Evolutionary conservation across 2,888 invertebrate genomes (phyloP).

Genomic region (Drosophila setosimentum): DNA sequence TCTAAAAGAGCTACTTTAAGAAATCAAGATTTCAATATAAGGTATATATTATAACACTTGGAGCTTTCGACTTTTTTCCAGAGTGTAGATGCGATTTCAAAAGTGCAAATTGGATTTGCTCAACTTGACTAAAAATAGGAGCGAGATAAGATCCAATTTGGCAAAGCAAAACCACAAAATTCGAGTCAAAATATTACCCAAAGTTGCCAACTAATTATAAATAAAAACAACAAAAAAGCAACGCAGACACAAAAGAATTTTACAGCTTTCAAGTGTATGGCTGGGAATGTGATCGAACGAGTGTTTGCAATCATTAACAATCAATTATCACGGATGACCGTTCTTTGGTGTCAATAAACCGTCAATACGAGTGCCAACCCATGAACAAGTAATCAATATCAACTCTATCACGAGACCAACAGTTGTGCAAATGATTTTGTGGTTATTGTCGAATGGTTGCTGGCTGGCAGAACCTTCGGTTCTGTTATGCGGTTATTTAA

Average conservation of each 20-base stretch:
- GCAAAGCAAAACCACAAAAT: slow-evolving; percentile 48
- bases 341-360: slow-evolving; percentile 6
- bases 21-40: not conserved
- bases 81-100: slow-evolving; percentile 50
- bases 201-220: slow-evolving; percentile 75
- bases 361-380: slow-evolving; percentile 11
- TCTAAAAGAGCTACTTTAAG: not conserved
- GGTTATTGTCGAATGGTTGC: slow-evolving; percentile 4
- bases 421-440: slow-evolving; percentile 23
- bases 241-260: slow-evolving; percentile 7
- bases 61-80: not conserved
- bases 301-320: slow-evolving; percentile 17
- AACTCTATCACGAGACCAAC: slow-evolving; percentile 11
- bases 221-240: slow-evolving; percentile 69
- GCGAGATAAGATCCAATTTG: slow-evolving; percentile 33
- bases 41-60: not conserved
- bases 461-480: not conserved
- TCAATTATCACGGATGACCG: slow-evolving; percentile 18
- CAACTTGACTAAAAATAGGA: slow-evolving; percentile 54
- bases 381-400: slow-evolving; percentile 10
- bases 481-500: slow-evolving; percentile 33
- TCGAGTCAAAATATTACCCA: slow-evolving; percentile 61
- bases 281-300: slow-evolving; percentile 5
- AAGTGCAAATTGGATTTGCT: slow-evolving; percentile 72
- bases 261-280: slow-evolving; percentile 3